Percentiles rank a stretch among this genome's conserved stretches.
Conservation (phyloP, 2,113 vertebrate genomes). For the Sorex fumeus region DNA sequence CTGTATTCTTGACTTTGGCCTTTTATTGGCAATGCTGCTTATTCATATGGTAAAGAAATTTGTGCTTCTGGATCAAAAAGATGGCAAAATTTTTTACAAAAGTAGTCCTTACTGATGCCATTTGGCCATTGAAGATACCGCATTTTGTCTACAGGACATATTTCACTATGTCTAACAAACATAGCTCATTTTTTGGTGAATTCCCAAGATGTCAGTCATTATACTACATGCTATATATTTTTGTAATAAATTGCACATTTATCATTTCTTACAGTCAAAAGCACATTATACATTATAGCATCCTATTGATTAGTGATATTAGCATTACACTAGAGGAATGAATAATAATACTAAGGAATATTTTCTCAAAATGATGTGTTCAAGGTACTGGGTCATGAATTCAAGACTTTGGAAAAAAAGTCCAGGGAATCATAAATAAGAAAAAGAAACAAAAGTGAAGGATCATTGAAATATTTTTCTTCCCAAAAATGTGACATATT, state of each 20-base stretch:
- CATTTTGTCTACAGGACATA: background rate
- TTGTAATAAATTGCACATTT: background rate
- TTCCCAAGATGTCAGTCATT: conserved; percentile 10
- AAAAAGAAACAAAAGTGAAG: conserved; percentile 36
- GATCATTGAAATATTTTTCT: background rate
- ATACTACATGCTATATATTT: background rate
- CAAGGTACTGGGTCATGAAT: background rate
- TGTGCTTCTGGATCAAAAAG: background rate
- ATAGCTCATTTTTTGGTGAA: background rate
- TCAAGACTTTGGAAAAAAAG: conserved; percentile 39
- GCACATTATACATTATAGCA: background rate
- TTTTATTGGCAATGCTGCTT: background rate
- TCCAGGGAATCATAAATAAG: conserved; percentile 19
- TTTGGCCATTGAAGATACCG: background rate
- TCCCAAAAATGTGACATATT: conserved; percentile 43
- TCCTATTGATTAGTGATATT: background rate
- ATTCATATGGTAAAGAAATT: conserved; percentile 47
- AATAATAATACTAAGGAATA: background rate
- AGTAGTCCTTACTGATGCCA: background rate
- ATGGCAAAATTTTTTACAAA: conserved; percentile 31
- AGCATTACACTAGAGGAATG: background rate
- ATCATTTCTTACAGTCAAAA: background rate
- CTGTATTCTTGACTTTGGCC: background rate
- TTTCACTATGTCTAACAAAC: conserved; percentile 17
- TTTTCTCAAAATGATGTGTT: background rate